Conservation (phyloP, 2,888 invertebrate species). For the Digitonthophagus gazella region DNA sequence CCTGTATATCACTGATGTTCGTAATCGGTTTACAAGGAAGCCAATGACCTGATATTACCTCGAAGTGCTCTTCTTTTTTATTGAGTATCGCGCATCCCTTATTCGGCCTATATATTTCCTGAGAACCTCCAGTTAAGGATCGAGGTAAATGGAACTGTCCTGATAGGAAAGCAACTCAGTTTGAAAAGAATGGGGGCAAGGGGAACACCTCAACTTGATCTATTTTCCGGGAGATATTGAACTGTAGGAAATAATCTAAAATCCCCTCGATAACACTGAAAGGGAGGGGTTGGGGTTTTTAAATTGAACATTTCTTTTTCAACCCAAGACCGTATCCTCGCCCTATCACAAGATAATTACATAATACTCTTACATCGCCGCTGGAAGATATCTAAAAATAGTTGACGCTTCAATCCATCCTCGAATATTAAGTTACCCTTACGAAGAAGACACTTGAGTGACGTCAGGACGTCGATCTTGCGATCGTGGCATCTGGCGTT, state of each 20-base stretch:
- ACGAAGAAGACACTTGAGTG: background rate
- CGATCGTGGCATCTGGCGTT: conserved; percentile 10
- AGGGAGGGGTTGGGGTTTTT: background rate
- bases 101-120: background rate
- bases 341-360: background rate
- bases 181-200: background rate
- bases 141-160: too few relatives aligned
- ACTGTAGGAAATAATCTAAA: background rate
- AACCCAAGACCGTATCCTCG: too few relatives aligned
- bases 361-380: background rate
- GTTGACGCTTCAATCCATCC: background rate
- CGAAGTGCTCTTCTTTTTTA: too few relatives aligned
- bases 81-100: background rate
- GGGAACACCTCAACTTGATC: background rate
- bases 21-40: too few relatives aligned
- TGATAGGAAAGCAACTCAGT: too few relatives aligned
- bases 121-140: background rate
- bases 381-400: background rate
- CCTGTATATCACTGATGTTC: too few relatives aligned
- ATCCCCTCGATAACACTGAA: background rate
- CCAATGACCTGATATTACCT: too few relatives aligned
- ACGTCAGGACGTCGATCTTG: background rate
- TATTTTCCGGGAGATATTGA: background rate
- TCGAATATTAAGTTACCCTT: background rate
- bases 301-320: too few relatives aligned